Evolutionary conservation across 2,888 invertebrate species (phyloP).

Genomic region (Macropis europaea): DNA sequence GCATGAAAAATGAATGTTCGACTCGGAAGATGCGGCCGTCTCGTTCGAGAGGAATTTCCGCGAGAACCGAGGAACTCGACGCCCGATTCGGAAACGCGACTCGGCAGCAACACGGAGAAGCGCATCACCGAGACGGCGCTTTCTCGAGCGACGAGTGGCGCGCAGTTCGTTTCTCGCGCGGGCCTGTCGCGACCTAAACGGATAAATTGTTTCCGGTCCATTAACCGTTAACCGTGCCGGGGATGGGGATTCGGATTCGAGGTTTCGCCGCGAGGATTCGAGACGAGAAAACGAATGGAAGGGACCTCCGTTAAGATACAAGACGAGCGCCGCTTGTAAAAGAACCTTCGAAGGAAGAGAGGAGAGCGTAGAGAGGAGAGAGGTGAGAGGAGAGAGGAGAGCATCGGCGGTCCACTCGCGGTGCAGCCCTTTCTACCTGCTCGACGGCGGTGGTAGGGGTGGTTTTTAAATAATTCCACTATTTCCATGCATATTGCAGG

Average conservation of each 20-base stretch:
- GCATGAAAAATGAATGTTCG: neutral
- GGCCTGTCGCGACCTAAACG: slow-evolving; percentile 48
- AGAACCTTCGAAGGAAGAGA: slow-evolving; percentile 5
- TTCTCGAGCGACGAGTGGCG: slow-evolving; percentile 31
- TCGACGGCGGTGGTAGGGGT: slow-evolving; percentile 59
- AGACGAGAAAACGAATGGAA: slow-evolving; percentile 58
- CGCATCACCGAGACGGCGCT: slow-evolving; percentile 24
- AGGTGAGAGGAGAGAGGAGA: slow-evolving; percentile 53
- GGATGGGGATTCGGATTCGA: slow-evolving; percentile 72
- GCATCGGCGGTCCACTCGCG: slow-evolving; percentile 48
- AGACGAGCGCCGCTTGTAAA: slow-evolving; percentile 31
- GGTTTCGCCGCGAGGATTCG: slow-evolving; percentile 64
- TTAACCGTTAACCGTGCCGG: slow-evolving; percentile 73
- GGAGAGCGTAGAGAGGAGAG: slow-evolving; percentile 11
- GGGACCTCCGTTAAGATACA: slow-evolving; percentile 53
- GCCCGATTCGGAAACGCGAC: slow-evolving; percentile 13
- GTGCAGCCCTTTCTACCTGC: slow-evolving; percentile 28
- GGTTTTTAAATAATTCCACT: slow-evolving; percentile 80
- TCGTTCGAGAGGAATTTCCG: no score
- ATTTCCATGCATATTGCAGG: slow-evolving; percentile 80
- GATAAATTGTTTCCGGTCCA: slow-evolving; percentile 77
- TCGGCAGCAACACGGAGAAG: slow-evolving; percentile 12
- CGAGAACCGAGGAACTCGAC: neutral
- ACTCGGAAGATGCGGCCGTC: no score
- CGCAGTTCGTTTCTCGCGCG: slow-evolving; percentile 17